A percentile compares a stretch with the other conserved stretches of the same genome.
These are phyloP conservation scores for Ceratoteleas bidentatus DNA, from an alignment of 1,140 invertebrate species.

Conservation along the genomic window DNA sequence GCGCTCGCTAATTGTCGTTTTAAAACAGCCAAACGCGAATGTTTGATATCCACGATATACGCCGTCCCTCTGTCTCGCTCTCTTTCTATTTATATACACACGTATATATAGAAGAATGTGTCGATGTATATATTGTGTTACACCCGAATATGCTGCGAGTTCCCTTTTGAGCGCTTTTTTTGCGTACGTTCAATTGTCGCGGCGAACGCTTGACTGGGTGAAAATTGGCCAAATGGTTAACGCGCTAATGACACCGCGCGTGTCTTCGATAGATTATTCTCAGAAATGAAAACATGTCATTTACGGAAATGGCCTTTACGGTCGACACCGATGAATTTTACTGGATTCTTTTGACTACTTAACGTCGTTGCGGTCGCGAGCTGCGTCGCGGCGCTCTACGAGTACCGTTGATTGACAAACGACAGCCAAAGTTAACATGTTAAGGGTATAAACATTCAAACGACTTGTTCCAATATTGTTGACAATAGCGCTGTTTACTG, in stretches of 20 bases:
- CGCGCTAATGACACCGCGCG: constrained; percentile 44
- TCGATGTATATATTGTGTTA: constrained; percentile 33
- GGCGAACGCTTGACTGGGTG: constrained; percentile 4
- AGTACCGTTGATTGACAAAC: constrained; percentile 13
- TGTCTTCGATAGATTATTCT: constrained; percentile 38
- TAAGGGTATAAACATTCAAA: constrained; percentile 43
- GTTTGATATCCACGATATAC: constrained; percentile 3
- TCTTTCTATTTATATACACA: constrained; percentile 37
- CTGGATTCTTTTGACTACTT: constrained; percentile 27
- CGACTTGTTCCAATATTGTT: constrained; percentile 53
- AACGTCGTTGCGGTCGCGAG: constrained; percentile 14
- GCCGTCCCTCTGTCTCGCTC: constrained; percentile 9
- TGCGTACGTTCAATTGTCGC: background rate
- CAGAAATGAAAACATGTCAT: constrained; percentile 60
- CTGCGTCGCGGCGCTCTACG: background rate
- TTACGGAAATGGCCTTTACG: constrained; percentile 44
- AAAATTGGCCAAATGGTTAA: constrained; percentile 21
- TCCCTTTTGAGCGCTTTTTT: constrained; percentile 19
- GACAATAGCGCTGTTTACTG: constrained; percentile 51
- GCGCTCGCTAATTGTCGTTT: constrained; percentile 2
- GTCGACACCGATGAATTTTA: constrained; percentile 43
- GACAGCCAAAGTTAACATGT: constrained; percentile 29
- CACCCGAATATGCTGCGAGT: constrained; percentile 41
- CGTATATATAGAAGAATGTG: constrained; percentile 36
- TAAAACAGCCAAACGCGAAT: background rate